Evolutionary conservation across 1,140 invertebrate genomes (phyloP).

Genomic region (Atta texana): DNA sequence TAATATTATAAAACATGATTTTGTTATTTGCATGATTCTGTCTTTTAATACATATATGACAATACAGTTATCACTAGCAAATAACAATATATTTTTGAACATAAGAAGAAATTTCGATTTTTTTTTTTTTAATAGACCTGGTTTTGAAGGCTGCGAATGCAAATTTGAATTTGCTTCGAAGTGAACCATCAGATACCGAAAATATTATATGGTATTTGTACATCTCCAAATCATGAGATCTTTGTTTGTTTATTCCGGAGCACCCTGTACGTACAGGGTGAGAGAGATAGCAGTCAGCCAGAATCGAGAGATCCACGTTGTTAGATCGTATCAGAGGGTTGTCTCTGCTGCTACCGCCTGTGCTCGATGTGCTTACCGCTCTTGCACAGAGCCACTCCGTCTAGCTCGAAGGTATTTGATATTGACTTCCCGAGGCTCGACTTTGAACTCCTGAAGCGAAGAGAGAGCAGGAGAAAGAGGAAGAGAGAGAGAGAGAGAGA

Average conservation of each 20-base stretch:
- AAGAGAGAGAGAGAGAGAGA: constrained; percentile 13
- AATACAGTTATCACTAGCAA: background rate
- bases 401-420: constrained; percentile 86
- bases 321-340: constrained; percentile 75
- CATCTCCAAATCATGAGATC: background rate
- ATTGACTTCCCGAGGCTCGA: constrained; percentile 85
- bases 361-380: constrained; percentile 71
- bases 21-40: too few species aligned
- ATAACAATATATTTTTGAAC: background rate
- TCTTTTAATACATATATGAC: too few species aligned
- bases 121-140: background rate
- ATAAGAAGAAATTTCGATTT: background rate
- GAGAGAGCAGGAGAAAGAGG: constrained; percentile 56
- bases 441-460: constrained; percentile 83
- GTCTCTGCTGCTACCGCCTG: constrained; percentile 73
- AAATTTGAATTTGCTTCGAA: background rate
- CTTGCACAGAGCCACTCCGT: constrained; percentile 78
- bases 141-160: background rate
- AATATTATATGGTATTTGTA: background rate
- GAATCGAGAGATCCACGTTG: constrained; percentile 70
- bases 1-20: too few species aligned
- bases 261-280: constrained; percentile 29
- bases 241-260: background rate
- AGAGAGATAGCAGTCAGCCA: constrained; percentile 54
- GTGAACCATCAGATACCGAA: background rate